Percentiles rank a stretch among this genome's conserved stretches.
Evolutionary conservation across 2,888 invertebrate genomes (phyloP).

Genomic region (Heliconius ethilla): DNA sequence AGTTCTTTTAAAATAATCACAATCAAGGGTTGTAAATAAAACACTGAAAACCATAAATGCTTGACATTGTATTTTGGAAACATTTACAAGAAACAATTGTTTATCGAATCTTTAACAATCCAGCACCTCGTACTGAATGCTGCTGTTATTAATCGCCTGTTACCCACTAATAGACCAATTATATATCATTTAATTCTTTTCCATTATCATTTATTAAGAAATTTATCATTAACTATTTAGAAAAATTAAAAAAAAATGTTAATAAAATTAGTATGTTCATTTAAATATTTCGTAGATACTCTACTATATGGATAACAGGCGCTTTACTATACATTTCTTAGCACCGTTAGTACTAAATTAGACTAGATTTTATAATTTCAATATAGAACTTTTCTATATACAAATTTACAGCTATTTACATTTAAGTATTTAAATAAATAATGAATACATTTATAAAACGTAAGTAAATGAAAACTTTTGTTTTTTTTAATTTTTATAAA

Average conservation of each 20-base stretch:
- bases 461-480: not conserved
- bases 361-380: slow-evolving; percentile 73
- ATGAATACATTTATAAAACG: slow-evolving; percentile 22
- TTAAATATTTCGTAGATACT: not conserved
- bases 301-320: slow-evolving; percentile 17
- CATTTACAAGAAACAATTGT: slow-evolving; percentile 79
- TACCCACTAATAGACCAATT: slow-evolving; percentile 25
- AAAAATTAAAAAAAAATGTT: not conserved
- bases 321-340: slow-evolving; percentile 70
- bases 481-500: not conserved
- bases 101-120: slow-evolving; percentile 60
- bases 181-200: not conserved
- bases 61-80: slow-evolving; percentile 79
- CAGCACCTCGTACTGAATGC: slow-evolving; percentile 71
- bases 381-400: slow-evolving; percentile 59
- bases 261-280: not conserved
- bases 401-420: slow-evolving; percentile 59
- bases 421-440: slow-evolving; percentile 25
- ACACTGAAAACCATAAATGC: slow-evolving; percentile 68
- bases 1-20: too few relatives aligned
- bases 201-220: not conserved
- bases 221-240: not conserved
- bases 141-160: slow-evolving; percentile 61
- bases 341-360: slow-evolving; percentile 80
- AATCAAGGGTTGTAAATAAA: slow-evolving; percentile 54